Conservation (phyloP, 2,113 vertebrate genomes). For the Trichomycterus rosablanca region DNA sequence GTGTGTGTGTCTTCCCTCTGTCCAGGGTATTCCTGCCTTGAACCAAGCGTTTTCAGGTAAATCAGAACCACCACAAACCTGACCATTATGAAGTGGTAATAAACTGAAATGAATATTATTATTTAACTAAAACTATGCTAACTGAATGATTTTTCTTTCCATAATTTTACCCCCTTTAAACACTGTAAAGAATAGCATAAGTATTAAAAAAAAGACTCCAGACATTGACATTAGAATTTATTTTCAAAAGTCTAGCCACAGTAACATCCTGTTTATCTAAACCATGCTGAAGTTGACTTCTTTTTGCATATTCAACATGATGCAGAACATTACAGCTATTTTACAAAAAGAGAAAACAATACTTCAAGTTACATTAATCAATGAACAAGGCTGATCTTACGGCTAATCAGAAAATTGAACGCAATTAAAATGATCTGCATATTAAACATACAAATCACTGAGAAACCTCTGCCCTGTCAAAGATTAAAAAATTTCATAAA, state of each 20-base stretch:
- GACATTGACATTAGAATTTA: constrained; percentile 9
- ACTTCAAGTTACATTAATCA: constrained; percentile 23
- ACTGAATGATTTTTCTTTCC: no score
- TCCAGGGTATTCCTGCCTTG: no score
- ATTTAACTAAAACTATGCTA: no score
- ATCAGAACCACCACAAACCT: no score
- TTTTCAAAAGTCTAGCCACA: constrained; percentile 22
- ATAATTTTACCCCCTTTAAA: no score
- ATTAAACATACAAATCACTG: constrained; percentile 10
- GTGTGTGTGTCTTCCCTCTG: no score
- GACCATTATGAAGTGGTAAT: no score
- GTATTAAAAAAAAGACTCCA: neutral
- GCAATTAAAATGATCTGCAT: neutral
- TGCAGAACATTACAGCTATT: neutral
- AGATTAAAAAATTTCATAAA: neutral
- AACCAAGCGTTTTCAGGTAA: no score
- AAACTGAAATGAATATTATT: no score
- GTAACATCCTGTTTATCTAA: neutral
- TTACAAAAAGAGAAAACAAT: constrained; percentile 12
- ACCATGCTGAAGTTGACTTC: neutral
- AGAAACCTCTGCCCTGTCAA: neutral
- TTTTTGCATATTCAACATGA: neutral
- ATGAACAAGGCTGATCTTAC: neutral
- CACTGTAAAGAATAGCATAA: no score
- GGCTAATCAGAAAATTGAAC: neutral